Conservation (phyloP, 2,113 vertebrate genomes). For the Pycnonotus jocosus region DNA sequence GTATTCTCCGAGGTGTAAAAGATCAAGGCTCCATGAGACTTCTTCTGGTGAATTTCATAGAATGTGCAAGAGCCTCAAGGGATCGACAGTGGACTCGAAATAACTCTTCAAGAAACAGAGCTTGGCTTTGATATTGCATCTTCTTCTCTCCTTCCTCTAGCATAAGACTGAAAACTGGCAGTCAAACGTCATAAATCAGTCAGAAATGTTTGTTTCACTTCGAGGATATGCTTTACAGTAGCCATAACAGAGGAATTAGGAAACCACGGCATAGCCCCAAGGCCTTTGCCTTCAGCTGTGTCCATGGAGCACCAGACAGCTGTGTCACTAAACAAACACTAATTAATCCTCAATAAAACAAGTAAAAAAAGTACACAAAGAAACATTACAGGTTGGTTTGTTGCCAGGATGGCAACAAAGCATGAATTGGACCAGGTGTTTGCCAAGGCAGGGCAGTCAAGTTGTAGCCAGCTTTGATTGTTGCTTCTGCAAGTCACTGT, state of each 20-base stretch:
- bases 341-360: constrained; percentile 15
- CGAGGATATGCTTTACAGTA: neutral
- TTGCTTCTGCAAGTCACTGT: neutral
- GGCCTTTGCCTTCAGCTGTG: neutral
- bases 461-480: neutral
- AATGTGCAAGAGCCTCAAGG: neutral
- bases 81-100: neutral
- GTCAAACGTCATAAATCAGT: neutral
- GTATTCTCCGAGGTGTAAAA: neutral
- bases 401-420: neutral
- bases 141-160: neutral
- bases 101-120: neutral
- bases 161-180: neutral
- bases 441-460: neutral
- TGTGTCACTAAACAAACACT: neutral
- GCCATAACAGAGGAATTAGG: neutral
- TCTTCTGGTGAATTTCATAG: neutral
- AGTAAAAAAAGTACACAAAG: neutral
- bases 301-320: neutral
- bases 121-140: neutral
- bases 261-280: neutral
- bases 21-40: neutral
- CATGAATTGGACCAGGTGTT: neutral
- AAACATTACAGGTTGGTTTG: fast-evolving
- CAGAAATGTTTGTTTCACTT: neutral